Evolutionary conservation across 2,888 invertebrate genomes (phyloP).

Genomic region (Philhelius pedissequus): DNA sequence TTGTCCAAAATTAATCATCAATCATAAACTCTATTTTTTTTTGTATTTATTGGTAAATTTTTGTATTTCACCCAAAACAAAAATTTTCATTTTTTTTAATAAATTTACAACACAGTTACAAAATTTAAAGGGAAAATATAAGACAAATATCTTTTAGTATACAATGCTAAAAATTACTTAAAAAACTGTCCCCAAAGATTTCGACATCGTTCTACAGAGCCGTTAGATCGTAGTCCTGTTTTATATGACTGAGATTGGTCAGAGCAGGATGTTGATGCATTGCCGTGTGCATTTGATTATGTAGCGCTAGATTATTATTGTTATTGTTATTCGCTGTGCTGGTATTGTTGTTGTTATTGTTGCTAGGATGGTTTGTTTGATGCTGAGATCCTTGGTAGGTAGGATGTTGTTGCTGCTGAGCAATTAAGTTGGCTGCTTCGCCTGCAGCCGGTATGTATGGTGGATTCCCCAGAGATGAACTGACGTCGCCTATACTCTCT

Average conservation of each 20-base stretch:
- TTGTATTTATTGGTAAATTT: constrained; percentile 10
- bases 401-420: constrained; percentile 77
- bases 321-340: constrained; percentile 56
- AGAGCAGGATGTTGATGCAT: constrained; percentile 76
- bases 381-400: constrained; percentile 79
- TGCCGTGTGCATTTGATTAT: constrained; percentile 70
- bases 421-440: constrained; percentile 73
- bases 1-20: not conserved
- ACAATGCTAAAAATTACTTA: constrained; percentile 45
- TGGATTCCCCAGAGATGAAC: constrained; percentile 77
- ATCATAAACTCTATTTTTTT: constrained; percentile 1
- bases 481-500: constrained; percentile 83
- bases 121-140: not conserved
- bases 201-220: constrained; percentile 81
- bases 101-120: constrained; percentile 45
- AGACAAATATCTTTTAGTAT: constrained; percentile 5
- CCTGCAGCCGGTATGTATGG: constrained; percentile 77
- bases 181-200: constrained; percentile 38
- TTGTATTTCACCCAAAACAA: not conserved
- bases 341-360: constrained; percentile 70
- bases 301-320: constrained; percentile 63
- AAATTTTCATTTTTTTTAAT: not conserved
- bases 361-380: constrained; percentile 79
- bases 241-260: constrained; percentile 81
- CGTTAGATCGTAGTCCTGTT: constrained; percentile 93